Conservation (phyloP, 1,140 invertebrate genomes). For the Neelides sp. region DNA sequence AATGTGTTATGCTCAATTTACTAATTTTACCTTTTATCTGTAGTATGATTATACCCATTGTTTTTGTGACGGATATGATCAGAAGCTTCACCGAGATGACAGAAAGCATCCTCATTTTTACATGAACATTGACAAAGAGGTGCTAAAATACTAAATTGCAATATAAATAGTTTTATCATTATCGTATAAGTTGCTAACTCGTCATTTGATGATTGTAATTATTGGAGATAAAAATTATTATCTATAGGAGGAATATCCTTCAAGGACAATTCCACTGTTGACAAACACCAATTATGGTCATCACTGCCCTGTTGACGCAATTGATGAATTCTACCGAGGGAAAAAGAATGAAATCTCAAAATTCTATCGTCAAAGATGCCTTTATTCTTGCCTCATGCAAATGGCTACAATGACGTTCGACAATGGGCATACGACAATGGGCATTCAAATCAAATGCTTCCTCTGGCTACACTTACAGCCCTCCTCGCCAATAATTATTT, state of each 20-base stretch:
- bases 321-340: slow-evolving; percentile 15
- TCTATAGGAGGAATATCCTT: slow-evolving; percentile 29
- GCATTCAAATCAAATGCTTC: slow-evolving; percentile 17
- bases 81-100: slow-evolving; percentile 19
- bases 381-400: slow-evolving; percentile 21
- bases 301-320: slow-evolving; percentile 22
- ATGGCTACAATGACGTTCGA: slow-evolving; percentile 23
- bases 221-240: neutral
- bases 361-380: no score
- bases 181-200: slow-evolving; percentile 2
- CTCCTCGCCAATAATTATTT: slow-evolving; percentile 21
- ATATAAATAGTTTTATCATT: neutral
- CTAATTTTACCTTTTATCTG: no score
- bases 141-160: neutral
- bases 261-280: slow-evolving; percentile 20
- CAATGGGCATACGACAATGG: slow-evolving; percentile 16
- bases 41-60: slow-evolving; percentile 27
- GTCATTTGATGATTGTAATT: no score
- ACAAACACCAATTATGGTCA: slow-evolving; percentile 27
- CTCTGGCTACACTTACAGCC: slow-evolving; percentile 28
- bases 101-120: slow-evolving; percentile 26
- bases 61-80: slow-evolving; percentile 27
- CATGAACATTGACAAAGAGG: slow-evolving; percentile 26
- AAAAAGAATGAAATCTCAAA: slow-evolving; percentile 16
- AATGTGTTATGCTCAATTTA: no score